Evolutionary conservation across 2,113 vertebrate species (phyloP).

Genomic region (Ctenodactylus gundi): DNA sequence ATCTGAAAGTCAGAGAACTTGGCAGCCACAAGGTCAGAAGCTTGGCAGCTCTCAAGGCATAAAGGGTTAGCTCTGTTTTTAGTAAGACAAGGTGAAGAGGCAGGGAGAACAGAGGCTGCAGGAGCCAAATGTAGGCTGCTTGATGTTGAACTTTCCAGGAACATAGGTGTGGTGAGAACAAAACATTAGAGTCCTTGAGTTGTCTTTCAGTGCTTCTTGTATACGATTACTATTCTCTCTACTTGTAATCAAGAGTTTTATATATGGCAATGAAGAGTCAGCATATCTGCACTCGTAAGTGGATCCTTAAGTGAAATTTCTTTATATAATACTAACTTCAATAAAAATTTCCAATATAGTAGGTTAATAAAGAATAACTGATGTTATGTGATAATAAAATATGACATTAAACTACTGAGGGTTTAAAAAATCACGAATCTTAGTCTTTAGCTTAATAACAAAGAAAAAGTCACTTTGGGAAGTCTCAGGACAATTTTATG

Average conservation of each 20-base stretch:
- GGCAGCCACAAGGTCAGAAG: background rate
- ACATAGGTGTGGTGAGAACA: background rate
- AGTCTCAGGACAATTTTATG: background rate
- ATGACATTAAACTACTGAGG: background rate
- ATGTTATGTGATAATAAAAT: background rate
- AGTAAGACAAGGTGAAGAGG: background rate
- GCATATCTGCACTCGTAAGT: background rate
- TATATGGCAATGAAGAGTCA: background rate
- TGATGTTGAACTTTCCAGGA: background rate
- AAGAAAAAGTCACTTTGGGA: slow-evolving; percentile 4
- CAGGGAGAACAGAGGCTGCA: background rate
- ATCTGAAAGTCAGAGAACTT: background rate
- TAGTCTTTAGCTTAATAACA: background rate
- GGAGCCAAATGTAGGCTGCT: background rate
- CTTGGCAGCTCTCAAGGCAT: background rate
- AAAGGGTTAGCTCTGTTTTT: background rate
- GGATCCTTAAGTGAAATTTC: background rate
- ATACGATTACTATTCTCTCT: background rate
- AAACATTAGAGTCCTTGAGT: background rate
- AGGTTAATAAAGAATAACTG: background rate
- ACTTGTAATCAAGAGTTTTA: background rate
- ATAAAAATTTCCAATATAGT: background rate
- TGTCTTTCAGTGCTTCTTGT: background rate
- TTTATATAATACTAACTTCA: background rate
- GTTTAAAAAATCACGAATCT: background rate